Evolutionary conservation across 1,140 invertebrate species (phyloP).

Genomic region (Cheumatopsyche charites): DNA sequence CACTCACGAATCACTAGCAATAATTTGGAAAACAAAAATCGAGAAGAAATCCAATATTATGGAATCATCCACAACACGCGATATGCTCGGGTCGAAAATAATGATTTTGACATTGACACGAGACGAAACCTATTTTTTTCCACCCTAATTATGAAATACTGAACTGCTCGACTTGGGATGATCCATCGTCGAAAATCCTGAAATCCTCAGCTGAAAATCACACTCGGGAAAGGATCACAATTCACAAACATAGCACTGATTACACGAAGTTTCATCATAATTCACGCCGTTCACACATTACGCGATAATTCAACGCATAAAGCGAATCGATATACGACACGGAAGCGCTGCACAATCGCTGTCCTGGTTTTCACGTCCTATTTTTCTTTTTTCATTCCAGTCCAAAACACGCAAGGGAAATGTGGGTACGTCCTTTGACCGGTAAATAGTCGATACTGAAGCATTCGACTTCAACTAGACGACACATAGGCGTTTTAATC

Average conservation of each 20-base stretch:
- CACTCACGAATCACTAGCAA: background rate
- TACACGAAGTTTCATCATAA: background rate
- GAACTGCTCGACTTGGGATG: background rate
- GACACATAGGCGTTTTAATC: background rate
- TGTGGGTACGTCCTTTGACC: background rate
- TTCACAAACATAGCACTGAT: background rate
- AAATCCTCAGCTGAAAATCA: background rate
- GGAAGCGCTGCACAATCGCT: background rate
- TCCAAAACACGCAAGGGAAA: background rate
- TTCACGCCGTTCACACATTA: too few species aligned
- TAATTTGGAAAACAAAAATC: background rate
- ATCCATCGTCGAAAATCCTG: background rate
- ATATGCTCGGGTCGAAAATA: background rate
- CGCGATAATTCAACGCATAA: too few species aligned
- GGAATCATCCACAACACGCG: constrained; percentile 7
- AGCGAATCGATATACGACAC: too few species aligned
- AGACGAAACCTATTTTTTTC: background rate
- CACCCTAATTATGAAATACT: background rate
- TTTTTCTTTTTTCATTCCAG: background rate
- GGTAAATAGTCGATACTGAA: background rate
- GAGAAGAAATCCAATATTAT: background rate
- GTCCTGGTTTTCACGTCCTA: constrained; percentile 29
- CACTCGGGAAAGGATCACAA: background rate
- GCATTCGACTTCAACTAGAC: background rate
- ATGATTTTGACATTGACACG: constrained; percentile 11